Conservation (phyloP, 2,113 vertebrate species). For the Pteruthius melanotis region DNA sequence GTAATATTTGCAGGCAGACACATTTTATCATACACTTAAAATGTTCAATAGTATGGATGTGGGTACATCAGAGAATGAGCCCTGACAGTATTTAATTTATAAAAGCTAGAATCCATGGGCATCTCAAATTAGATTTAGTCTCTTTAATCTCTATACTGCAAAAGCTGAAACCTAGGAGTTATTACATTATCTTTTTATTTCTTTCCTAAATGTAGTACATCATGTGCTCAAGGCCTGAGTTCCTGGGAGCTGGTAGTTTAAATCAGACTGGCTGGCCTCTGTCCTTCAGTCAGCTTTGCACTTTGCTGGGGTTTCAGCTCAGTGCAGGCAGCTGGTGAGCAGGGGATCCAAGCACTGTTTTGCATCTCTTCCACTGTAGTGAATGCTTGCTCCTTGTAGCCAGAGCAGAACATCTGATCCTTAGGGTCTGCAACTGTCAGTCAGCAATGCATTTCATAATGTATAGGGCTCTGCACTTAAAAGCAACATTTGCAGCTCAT, state of each 20-base stretch:
- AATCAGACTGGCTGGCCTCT: not conserved
- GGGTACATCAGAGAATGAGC: not conserved
- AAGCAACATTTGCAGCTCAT: not conserved
- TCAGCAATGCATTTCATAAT: not conserved
- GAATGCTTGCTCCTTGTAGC: not conserved
- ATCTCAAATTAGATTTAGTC: not conserved
- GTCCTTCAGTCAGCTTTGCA: not conserved
- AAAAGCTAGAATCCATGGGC: not conserved
- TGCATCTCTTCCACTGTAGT: not conserved
- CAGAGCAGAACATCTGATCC: not conserved
- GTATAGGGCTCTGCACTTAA: not conserved
- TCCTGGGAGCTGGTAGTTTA: not conserved
- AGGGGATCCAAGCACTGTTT: not conserved
- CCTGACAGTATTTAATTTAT: not conserved
- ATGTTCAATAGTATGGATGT: not conserved
- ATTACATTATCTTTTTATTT: not conserved
- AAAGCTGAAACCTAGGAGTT: not conserved
- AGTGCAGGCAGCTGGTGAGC: too few species aligned
- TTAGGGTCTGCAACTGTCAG: not conserved
- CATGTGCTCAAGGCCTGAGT: not conserved
- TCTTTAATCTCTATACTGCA: not conserved
- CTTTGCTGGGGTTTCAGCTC: not conserved
- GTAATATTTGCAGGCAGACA: not conserved
- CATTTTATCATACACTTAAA: constrained; percentile 13
- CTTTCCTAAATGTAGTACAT: not conserved